Base-by-base conservation (phyloP, 2,113 vertebrate species). In the Oreotrochilus melanogaster region DNA sequence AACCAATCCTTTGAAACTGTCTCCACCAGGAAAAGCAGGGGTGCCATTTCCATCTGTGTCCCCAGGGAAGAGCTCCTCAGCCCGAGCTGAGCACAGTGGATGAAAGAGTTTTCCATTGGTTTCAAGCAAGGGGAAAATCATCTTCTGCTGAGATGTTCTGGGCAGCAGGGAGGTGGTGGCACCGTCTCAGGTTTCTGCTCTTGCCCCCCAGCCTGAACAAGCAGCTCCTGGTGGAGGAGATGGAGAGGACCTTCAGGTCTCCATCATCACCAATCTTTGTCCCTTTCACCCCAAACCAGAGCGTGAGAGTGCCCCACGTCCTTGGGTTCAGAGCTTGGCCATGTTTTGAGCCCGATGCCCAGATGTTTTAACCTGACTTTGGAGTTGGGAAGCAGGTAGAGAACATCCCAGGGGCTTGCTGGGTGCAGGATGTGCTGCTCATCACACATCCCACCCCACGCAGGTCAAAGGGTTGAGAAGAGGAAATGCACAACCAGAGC, bases 51-150 rank as follows among this genome's bases (percentile, higher is more conserved):
- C 65, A 92, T 90, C 84, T 94, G 78, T 88, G 85, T 95, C 92
- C 78, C 78, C 65, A 56, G 70, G 50, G 51, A 61, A 81, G 57
- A 75, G 60, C 43, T 45, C 50, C 66, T 80, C 53, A 85, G 42
- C 50, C 58, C 90, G 48, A 92, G 73, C 78, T 80, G 89, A 94
- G 85, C 95, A 92, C 50, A 11, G 42, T 70, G 90, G 85, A 95
- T 90, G 90, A 88, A 94, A 94, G 65, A 60, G 45, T 42, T 90
- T 92, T 91, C 45, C 92, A 92, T 88, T 92, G 94, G 89, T 91
- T 88, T 70, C 74, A 45, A 94, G 56, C 69, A 84, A 88, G 66
- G 65, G 70, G 82, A 84, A 91, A 91, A 88, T 88, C 86, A 88
- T 80, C 86, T 79, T 14, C 78, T 85, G 47, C 86, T 51, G 79